phyloP scores from a whole-genome alignment of 2,113 vertebrate species.

The Hippopotamus amphibius region DNA sequence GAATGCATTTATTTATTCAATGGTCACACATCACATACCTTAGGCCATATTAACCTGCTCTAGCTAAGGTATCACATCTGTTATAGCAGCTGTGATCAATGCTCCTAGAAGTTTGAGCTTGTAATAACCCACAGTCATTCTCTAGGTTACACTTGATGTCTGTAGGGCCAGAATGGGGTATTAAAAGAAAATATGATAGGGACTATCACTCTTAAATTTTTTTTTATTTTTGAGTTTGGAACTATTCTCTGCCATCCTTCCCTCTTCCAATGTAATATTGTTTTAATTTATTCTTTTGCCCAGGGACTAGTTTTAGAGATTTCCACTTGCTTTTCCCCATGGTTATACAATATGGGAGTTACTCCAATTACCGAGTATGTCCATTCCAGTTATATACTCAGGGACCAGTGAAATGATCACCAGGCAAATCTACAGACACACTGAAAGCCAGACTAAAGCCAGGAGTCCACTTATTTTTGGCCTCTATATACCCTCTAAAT shows the following conservation, averaged over 20 bases:
- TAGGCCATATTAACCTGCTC: background rate
- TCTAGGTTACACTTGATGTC: background rate
- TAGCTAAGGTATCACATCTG: background rate
- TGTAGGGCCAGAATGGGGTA: background rate
- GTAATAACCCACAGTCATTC: background rate
- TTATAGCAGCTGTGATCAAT: background rate
- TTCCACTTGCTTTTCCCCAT: background rate
- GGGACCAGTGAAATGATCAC: background rate
- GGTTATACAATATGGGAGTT: background rate
- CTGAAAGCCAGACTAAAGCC: background rate
- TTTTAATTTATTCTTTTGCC: background rate
- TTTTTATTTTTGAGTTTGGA: background rate
- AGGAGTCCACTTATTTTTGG: background rate
- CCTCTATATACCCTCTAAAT: background rate
- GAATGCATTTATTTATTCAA: background rate
- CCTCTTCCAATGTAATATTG: background rate
- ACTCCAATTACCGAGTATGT: background rate
- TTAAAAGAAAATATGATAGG: background rate
- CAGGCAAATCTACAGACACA: background rate
- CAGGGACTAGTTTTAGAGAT: background rate
- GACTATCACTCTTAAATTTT: background rate
- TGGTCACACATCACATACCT: background rate
- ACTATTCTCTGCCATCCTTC: background rate
- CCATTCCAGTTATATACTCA: background rate
- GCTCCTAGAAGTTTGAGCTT: background rate